Evolutionary conservation across 2,797 vertebrate species (phyloP), one percentile per base, ranked within the genome.

Genomic region (Halcyon smyrnensis): DNA sequence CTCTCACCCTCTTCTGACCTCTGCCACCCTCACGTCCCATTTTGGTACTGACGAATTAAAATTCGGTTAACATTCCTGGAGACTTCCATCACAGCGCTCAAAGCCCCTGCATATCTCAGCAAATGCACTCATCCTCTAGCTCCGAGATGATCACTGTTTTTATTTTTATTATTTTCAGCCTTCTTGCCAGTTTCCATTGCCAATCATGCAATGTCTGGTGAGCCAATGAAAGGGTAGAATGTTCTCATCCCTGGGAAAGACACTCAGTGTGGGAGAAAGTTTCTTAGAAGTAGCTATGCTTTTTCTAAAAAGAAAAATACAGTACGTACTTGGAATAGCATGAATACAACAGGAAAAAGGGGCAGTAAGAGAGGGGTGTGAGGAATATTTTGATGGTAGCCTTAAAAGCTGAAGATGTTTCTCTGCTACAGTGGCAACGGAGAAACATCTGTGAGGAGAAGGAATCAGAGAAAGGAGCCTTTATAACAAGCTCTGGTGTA

Each of bases 201-300:
- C 96, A 92, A 97, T 97, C 93, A 81, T 93, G 96, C 77, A 30
- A 63, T n/a, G 97, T 96, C 97, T 98, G 97, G 97, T 97, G 97
- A 97, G 96, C 95, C 95, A 96, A 97, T 97, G 93, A 98, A 97
- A 97, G 95, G 89, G 77, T 95, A 96, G 90, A 97, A 98, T 95
- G 89, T 97, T 98, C 97, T 97, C 94, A 93, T 87, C 89, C 71
- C 96, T 77, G 77, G 80, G 86, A 97, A 89, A 92, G 95, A 90
- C 93, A 89, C 45, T 91, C 92, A 91, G 92, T 93, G 81, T 90
- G 97, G 95, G 93, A 97, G 93, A 97, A 96, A 89, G 80, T 95
- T 91, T 85, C 69, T 96, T 93, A 95, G 89, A 95, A 97, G 91
- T 83, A 94, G 87, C 82, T 95, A 75, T 54, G 30, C 80, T 93